Conservation (phyloP, 2,113 vertebrate genomes). For the Percopsis transmontana region DNA sequence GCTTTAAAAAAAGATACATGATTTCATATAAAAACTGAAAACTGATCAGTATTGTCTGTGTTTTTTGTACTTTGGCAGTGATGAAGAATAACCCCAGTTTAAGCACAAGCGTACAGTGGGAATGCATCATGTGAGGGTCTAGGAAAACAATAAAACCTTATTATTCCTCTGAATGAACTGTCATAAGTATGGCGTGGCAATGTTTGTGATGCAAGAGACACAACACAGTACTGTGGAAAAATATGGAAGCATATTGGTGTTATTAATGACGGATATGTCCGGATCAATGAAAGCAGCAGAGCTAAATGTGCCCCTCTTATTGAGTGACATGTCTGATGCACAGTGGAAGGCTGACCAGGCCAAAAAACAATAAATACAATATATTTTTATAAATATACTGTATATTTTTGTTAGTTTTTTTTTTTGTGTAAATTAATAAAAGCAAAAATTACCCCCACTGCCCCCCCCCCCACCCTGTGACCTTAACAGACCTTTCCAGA, state of each 20-base stretch:
- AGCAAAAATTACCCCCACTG: too few species aligned
- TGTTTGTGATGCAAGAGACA: not conserved
- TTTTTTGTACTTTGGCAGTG: too few species aligned
- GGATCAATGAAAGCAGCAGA: not conserved
- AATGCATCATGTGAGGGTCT: not conserved
- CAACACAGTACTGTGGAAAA: not conserved
- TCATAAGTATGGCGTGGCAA: not conserved
- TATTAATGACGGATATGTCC: not conserved
- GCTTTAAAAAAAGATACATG: too few species aligned
- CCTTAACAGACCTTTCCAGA: constrained; percentile 93
- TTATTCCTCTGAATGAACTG: not conserved
- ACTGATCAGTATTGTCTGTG: too few species aligned
- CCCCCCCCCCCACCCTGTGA: too few species aligned
- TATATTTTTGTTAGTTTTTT: too few species aligned
- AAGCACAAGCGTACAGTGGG: not conserved
- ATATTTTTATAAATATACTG: too few species aligned
- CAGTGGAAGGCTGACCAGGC: not conserved
- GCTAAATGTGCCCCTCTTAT: not conserved
- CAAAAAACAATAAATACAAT: not conserved
- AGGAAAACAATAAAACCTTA: not conserved
- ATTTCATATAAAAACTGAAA: too few species aligned
- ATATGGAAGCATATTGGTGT: not conserved
- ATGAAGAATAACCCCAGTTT: not conserved
- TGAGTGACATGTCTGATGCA: not conserved
- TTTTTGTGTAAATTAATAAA: too few species aligned